Evolutionary conservation across 2,797 vertebrate genomes (phyloP).

Genomic region (Bovichtus variegatus): DNA sequence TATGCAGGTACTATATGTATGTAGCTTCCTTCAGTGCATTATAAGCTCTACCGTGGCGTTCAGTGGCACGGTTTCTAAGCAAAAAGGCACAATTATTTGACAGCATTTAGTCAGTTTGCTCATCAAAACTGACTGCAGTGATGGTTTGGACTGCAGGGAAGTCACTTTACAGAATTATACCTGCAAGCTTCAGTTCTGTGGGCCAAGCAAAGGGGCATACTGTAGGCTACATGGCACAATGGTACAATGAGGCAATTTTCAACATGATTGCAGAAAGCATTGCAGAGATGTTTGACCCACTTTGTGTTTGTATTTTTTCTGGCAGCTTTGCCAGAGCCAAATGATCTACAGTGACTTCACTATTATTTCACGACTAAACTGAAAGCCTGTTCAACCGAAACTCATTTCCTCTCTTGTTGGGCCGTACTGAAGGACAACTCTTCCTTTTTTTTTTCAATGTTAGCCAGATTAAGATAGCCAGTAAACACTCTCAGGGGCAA

Average conservation of each 20-base stretch:
- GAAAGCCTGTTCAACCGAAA: background rate
- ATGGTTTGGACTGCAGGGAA: background rate
- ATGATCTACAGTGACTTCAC: background rate
- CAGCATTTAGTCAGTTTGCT: background rate
- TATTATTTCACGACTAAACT: background rate
- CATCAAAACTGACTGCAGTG: background rate
- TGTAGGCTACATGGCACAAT: background rate
- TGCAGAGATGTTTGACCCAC: slow-evolving; percentile 8
- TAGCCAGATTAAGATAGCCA: too few relatives aligned
- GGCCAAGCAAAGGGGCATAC: background rate
- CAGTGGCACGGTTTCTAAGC: background rate
- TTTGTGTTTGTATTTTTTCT: slow-evolving; percentile 5
- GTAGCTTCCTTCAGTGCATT: slow-evolving; percentile 1
- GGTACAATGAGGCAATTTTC: background rate
- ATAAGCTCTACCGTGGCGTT: background rate
- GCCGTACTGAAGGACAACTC: too few relatives aligned
- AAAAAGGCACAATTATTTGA: background rate
- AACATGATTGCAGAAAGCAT: background rate
- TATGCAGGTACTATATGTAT: background rate
- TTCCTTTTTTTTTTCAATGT: too few relatives aligned
- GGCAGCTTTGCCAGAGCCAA: slow-evolving; percentile 1
- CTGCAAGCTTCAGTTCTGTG: background rate
- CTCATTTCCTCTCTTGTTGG: too few relatives aligned
- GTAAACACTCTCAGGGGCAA: too few relatives aligned
- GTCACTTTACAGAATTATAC: background rate